Base-by-base conservation (phyloP, 2,113 vertebrate genomes). In the Ailurus styani region DNA sequence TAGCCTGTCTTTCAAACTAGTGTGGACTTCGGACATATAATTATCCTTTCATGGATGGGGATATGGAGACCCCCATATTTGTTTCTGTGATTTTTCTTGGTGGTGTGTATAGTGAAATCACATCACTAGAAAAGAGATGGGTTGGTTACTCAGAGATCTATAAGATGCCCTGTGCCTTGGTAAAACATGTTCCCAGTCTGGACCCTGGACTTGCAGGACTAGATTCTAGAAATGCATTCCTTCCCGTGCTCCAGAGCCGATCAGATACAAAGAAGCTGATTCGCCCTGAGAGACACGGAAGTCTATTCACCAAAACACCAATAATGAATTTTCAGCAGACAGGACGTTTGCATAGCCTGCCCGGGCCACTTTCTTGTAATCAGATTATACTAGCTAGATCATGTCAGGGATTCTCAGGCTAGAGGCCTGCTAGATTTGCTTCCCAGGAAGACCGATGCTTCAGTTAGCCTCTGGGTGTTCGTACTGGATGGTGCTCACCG, bases 131-230 rank as follows among this genome's bases (percentile, higher is more conserved):
- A 91, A 78, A 47, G 52, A 90, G 25, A 78, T 15, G 42, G 23
- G 73, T 50, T 75, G 29, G 57, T 66, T 57, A 34, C 85, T 47
- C 50, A 54, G 62, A 87, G 66, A 88, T 57, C 66, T 29, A 17
- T 4, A 31, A n/a, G n/a, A 50, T 60, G 27, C 37, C 57, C 40
- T 0, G 6, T 64, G 40, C 40, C 29, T 89, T 90, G 25, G 81
- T 90, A 86, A 96, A 96, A 95, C 93, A 72, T 89, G 87, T 96
- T 97, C 77, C 81, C 66, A 54, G 78, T 77, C 91, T 73, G 75
- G 70, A 66, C 3, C 7, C 66, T 25, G 11, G 4, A 34, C 54
- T 72, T 73, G 27, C 34, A 37, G 55, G 42, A 31, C 34, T 60
- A 64, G 42, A 85, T 81, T 96, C 25, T 55, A 92, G 82, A 92